Percentiles rank a stretch among this genome's conserved stretches.
These are phyloP conservation scores for Oophaga pumilio DNA, from an alignment of 2,113 vertebrate genomes.

Conservation along the genomic window DNA sequence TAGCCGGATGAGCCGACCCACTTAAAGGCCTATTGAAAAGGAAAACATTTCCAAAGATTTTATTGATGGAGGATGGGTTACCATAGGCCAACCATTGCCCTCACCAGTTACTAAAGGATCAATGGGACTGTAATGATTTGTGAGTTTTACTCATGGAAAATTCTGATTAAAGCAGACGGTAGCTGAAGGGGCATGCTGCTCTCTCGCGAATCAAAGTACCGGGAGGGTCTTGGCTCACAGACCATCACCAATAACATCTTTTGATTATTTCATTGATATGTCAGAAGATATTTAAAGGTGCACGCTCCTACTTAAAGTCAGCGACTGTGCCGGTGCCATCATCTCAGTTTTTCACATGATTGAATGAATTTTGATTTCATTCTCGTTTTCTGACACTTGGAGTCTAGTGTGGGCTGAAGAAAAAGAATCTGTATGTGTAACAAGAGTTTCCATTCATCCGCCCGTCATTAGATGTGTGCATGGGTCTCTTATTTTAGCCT, in stretches of 20 bases:
- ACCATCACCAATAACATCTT: neutral
- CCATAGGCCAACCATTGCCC: neutral
- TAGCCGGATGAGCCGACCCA: neutral
- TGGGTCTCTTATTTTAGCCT: conserved; percentile 9
- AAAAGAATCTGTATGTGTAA: conserved; percentile 10
- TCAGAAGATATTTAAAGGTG: neutral
- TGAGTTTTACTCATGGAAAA: neutral
- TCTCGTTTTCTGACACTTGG: neutral
- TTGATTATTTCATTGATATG: neutral
- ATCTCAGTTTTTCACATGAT: neutral
- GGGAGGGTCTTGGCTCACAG: neutral
- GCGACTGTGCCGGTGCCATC: neutral
- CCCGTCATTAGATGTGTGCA: conserved; percentile 25
- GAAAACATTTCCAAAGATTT: neutral
- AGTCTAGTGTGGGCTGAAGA: neutral
- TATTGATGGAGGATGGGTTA: neutral
- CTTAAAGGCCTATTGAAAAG: neutral
- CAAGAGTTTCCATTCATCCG: conserved; percentile 15
- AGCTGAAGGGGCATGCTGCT: neutral
- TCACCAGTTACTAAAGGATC: neutral
- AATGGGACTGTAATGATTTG: neutral
- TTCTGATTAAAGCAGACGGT: neutral
- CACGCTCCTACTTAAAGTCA: neutral
- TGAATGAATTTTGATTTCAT: neutral
- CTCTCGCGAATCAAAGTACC: neutral